Conservation (phyloP, 2,113 vertebrate genomes). For the Probosciger aterrimus region DNA sequence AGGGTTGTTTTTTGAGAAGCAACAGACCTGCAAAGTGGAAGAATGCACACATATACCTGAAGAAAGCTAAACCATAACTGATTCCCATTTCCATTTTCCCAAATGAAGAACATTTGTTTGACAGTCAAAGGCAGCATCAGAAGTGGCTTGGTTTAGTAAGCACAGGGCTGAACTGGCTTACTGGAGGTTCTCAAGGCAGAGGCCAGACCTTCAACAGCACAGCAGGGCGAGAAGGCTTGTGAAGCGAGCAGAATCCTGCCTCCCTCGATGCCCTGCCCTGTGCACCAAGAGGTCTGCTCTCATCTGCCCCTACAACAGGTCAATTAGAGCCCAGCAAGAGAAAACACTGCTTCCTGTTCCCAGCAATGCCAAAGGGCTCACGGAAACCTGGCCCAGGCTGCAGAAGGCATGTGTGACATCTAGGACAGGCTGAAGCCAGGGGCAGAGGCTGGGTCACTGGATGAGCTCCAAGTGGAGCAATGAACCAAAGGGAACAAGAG, state of each 20-base stretch:
- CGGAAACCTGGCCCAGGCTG: neutral
- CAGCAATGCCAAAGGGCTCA: neutral
- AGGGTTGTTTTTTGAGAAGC: neutral
- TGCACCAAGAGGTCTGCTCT: neutral
- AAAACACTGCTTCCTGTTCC: neutral
- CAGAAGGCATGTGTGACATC: neutral
- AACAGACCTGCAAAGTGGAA: neutral
- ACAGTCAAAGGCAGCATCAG: too few species aligned
- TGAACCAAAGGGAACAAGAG: neutral
- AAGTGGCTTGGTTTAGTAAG: neutral
- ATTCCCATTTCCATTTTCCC: neutral
- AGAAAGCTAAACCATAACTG: neutral
- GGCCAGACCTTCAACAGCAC: neutral
- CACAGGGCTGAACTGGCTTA: neutral
- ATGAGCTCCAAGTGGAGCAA: neutral
- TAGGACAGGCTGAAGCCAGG: neutral
- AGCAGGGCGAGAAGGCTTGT: neutral
- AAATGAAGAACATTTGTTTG: too few species aligned
- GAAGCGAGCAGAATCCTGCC: neutral
- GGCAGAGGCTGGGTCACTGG: neutral
- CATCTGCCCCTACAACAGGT: neutral
- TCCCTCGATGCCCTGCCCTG: fast-evolving
- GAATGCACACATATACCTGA: neutral
- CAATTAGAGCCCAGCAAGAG: neutral
- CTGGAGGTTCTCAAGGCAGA: neutral